These are phyloP conservation scores for Cyprinodon diabolis DNA, from an alignment of 2,797 vertebrate genomes.

Conservation along the genomic window DNA sequence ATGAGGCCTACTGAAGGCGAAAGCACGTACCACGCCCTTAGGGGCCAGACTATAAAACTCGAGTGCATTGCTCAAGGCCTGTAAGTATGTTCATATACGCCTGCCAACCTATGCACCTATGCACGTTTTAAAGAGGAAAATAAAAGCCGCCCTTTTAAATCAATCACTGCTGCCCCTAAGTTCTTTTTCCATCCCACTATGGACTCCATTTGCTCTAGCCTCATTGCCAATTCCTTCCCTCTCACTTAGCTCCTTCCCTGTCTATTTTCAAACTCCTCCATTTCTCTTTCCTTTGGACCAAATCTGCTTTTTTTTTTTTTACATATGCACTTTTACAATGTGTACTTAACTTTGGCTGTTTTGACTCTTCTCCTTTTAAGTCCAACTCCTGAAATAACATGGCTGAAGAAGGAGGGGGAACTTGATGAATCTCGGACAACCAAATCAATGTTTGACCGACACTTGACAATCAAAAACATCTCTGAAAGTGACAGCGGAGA, in stretches of 20 bases:
- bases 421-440: conserved; percentile 75
- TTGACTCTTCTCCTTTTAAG: conserved; percentile 60
- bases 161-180: conserved; percentile 42
- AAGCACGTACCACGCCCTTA: conserved; percentile 81
- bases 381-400: conserved; percentile 86
- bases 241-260: background rate
- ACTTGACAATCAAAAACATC: conserved; percentile 84
- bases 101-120: conserved; percentile 8
- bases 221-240: conserved; percentile 5
- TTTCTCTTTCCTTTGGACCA: no score
- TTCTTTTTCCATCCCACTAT: conserved; percentile 13
- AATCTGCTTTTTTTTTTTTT: no score
- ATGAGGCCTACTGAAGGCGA: conserved; percentile 80
- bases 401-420: conserved; percentile 82
- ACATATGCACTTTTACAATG: background rate
- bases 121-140: conserved; percentile 35
- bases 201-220: conserved; percentile 20
- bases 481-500: conserved; percentile 85
- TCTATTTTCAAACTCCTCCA: no score
- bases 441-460: conserved; percentile 82
- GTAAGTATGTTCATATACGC: conserved; percentile 80
- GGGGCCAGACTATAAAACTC: conserved; percentile 83
- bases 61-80: conserved; percentile 92
- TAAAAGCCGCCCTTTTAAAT: conserved; percentile 29
- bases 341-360: background rate